Evolutionary conservation across 2,888 invertebrate genomes (phyloP), one percentile per base, ranked within the genome.

Genomic region (Nyleta sp.): DNA sequence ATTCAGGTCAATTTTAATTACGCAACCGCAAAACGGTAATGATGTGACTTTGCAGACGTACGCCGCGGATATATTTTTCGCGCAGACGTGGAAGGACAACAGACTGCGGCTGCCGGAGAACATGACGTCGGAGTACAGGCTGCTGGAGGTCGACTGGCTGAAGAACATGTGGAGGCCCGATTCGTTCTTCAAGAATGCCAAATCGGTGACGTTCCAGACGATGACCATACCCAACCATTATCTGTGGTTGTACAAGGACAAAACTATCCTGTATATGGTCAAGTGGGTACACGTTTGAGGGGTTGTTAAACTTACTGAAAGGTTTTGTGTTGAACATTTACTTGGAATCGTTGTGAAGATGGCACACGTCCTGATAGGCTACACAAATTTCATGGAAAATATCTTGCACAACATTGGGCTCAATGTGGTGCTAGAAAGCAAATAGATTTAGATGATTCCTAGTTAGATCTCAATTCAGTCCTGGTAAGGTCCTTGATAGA

Each of bases 141-240:
- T 97, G 59, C 91, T 97, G 24, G 97, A 97, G 91, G 96, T 97
- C 2, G 96, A 96, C 87, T 97, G 97, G 97, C 91, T 97, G 83
- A 97, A 97, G 87, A 95, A 96, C 87, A 96, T 97, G 95, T 97
- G 97, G 97, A 92, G 97, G 52, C 97, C 97, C 0, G 97, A 97
- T 91, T 97, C 97, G 5, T 97, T 97, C 91, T 97, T 97, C 92
- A 97, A 97, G 91, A 97, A 97, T 89, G 97, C 97, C 53, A 97
- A 97, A 91, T 96, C 96, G 0, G 97, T 97, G 1, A 97, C 96
- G 8, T 97, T 97, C 89, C 97, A 97, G 91, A 97, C 97, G 0
- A 97, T 97, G 97, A 97, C 97, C 40, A 96, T 97, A 82, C 97
- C 97, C 0, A 97, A 97, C 92, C 97, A 97, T 90, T 97, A 97